Evolutionary conservation across 2,113 vertebrate genomes (phyloP), one percentile per base, ranked within the genome.

Genomic region (Crocuta crocuta): DNA sequence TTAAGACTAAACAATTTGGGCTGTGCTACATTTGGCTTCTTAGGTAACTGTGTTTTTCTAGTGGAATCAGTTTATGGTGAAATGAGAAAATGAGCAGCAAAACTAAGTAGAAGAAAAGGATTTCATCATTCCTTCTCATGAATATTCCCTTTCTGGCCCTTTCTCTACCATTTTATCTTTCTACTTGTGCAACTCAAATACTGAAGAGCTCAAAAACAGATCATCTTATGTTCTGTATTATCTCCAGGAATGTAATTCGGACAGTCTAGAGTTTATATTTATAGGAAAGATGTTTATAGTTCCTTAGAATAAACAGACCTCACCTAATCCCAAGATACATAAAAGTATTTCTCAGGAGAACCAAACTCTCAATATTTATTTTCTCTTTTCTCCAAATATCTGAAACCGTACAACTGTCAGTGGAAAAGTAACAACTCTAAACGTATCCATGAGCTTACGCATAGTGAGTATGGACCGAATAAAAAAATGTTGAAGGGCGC

Each of bases 41-140:
- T 24, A 31, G 70, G 79, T 71, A 68, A 76, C 48, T 66, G 1
- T 81, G 7, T 91, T 91, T 94, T 94, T 68, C 73, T 87, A n/a
- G 1, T 91, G 61, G 68, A 76, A 50, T 91, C 58, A 68, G 7
- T 45, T 92, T 91, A 76, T 48, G 35, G 7, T 70, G 10, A 70
- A 88, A 96, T 87, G 66, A 65, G 65, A 90, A 83, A 83, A 70
- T 31, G 78, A 91, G 10, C 35, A 79, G 71, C 35, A 95, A 58
- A 85, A 79, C 26, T 45, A 80, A 95, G 3, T 79, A 65, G n/a
- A 89, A 95, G n/a, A 73, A 88, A 89, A 83, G 70, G 15, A 63
- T 45, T 80, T 58, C 9, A 39, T 66, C 31, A 15, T 87, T 87
- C 86, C 43, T 83, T 84, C 43, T 92, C 70, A 71, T 19, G 10